Evolutionary conservation across 2,113 vertebrate genomes (phyloP), one percentile per base, ranked within the genome.

Genomic region (Caranx ignobilis): DNA sequence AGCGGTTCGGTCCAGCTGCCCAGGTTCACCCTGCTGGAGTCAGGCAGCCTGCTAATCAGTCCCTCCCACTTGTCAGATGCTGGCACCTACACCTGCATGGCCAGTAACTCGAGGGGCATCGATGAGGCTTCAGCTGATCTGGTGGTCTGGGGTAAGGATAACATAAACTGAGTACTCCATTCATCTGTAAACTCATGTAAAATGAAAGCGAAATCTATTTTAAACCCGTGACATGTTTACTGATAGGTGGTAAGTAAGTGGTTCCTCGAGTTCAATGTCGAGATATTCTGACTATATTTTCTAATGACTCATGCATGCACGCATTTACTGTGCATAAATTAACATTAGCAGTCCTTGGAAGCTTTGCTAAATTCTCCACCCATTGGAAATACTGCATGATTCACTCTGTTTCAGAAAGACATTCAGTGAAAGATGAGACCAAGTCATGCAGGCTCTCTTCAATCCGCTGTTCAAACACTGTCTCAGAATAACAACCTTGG

Each of bases 1-100:
- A 99, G 98, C 0, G 98, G 98, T 62, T 99, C 97, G 0, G 96
- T 99, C 69, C 98, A 99, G 94, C 95, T 97, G 77, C 97, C 98
- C 0, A 96, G 97, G 12, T 99, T 99, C 94, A 99, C 97, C 0
- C 94, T 99, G 66, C 94, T 99, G 89, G 98, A 99, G 92, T 99
- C 98, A 0, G 98, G 98, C 75, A 99, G 98, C 45, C 94, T 99
- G 60, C 96, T 99, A 3, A 55, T 99, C 86, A 99, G 97, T 86
- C 98, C 98, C 1, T 94, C 97, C 0, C 97, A 96, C 84, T 95
- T 97, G 77, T 93, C 96, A 0, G 98, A 99, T 0, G 97, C 96
- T 0, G 98, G 98, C 60, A 95, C 95, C 80, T 99, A 99, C 91
- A 96, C 95, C 88, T 99, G 98, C 91, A 92, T 98, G 94, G 98